Evolutionary conservation across 2,888 invertebrate genomes (phyloP).

Genomic region (Lymantria monacha): DNA sequence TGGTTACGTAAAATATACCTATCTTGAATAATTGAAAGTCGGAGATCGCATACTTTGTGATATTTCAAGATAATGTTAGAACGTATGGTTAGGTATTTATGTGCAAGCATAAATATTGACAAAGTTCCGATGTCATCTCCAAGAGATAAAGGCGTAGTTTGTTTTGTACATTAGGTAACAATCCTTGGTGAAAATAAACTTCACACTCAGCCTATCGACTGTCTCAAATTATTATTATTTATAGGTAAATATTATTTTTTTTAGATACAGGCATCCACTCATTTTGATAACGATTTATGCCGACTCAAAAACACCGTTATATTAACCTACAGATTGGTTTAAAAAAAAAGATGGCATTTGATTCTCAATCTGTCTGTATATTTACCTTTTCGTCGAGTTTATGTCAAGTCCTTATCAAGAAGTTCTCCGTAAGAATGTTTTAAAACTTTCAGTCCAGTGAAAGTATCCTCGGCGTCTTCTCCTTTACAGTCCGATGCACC

Average conservation of each 20-base stretch:
- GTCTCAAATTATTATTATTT: too few relatives aligned
- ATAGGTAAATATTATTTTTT: too few relatives aligned
- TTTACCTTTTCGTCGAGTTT: conserved; percentile 60
- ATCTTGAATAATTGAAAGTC: conserved; percentile 14
- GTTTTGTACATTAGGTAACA: background rate
- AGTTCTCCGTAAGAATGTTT: conserved; percentile 75
- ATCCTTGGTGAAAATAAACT: too few relatives aligned
- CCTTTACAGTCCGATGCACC: conserved; percentile 50
- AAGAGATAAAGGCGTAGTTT: conserved; percentile 4
- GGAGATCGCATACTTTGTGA: conserved; percentile 20
- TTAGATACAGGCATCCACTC: too few relatives aligned
- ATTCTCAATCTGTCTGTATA: background rate
- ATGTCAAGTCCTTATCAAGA: conserved; percentile 56
- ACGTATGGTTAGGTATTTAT: conserved; percentile 17
- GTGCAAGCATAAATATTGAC: conserved; percentile 10
- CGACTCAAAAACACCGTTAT: too few relatives aligned
- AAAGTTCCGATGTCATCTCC: conserved; percentile 35
- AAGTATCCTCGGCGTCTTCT: conserved; percentile 78
- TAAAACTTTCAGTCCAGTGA: conserved; percentile 81
- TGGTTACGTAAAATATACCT: background rate
- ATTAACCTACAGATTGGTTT: background rate
- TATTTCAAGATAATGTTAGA: conserved; percentile 32
- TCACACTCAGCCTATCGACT: too few relatives aligned
- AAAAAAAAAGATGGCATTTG: background rate
- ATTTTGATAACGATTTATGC: too few relatives aligned